phyloP scores from a whole-genome alignment of 2,113 vertebrate species.

The Apaloderma vittatum region DNA sequence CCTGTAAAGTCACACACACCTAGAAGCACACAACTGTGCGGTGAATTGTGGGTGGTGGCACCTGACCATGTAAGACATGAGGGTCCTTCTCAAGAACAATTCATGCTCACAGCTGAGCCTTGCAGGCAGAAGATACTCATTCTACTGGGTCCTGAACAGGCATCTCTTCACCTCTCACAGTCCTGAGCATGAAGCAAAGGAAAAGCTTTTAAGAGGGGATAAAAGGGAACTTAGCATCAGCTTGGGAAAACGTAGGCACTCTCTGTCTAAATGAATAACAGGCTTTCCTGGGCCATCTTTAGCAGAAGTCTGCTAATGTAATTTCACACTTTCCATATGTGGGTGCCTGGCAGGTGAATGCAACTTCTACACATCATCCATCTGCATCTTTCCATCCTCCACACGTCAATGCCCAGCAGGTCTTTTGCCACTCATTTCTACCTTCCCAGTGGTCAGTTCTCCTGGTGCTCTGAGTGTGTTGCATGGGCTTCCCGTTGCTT shows the following conservation, averaged over 20 bases:
- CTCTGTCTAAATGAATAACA: neutral
- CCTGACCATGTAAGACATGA: neutral
- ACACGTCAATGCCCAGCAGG: neutral
- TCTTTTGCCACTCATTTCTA: neutral
- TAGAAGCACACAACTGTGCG: neutral
- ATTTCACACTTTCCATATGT: neutral
- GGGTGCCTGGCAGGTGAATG: neutral
- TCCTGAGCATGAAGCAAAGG: neutral
- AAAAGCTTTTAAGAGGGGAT: neutral
- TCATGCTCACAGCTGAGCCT: neutral
- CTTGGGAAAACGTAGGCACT: neutral
- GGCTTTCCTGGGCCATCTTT: neutral
- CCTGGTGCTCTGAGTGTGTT: neutral
- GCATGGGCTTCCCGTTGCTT: neutral
- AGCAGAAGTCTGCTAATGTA: neutral
- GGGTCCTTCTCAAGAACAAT: neutral
- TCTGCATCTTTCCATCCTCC: neutral
- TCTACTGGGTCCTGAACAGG: neutral
- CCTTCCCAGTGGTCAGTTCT: neutral
- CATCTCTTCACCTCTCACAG: neutral
- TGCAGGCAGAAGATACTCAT: neutral
- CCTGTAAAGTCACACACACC: neutral
- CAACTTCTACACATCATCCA: neutral
- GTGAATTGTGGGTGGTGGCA: neutral
- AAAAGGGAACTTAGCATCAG: neutral